These are phyloP conservation scores for Listronotus oregonensis DNA, from an alignment of 1,140 invertebrate species.

Conservation along the genomic window DNA sequence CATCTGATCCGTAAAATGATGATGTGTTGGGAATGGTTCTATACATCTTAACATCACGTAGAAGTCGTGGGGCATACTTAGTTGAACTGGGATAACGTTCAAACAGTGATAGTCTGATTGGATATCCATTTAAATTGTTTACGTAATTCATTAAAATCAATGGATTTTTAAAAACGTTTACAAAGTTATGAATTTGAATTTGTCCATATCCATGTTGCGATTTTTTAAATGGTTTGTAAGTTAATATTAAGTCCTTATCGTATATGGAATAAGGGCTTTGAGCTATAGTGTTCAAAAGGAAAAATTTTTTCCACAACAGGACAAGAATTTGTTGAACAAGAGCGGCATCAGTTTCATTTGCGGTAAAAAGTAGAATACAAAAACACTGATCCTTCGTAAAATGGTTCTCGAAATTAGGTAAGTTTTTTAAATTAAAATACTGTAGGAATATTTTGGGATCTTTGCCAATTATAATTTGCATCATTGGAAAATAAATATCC, in stretches of 20 bases:
- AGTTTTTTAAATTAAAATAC: conserved; percentile 4
- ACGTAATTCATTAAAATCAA: conserved; percentile 18
- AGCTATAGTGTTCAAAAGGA: conserved; percentile 18
- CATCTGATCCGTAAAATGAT: conserved; percentile 30
- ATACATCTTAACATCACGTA: too few relatives aligned
- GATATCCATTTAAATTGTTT: too few relatives aligned
- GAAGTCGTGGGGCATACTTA: background rate
- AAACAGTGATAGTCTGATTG: background rate
- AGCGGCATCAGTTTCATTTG: background rate
- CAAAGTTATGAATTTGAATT: conserved; percentile 4
- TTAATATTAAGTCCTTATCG: conserved; percentile 7
- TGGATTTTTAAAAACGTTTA: conserved; percentile 1
- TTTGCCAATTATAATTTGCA: conserved; percentile 15
- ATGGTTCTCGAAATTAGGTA: background rate
- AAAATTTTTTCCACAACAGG: conserved; percentile 34
- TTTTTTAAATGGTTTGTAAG: conserved; percentile 24
- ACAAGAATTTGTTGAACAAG: conserved; percentile 13
- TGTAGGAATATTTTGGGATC: conserved; percentile 12
- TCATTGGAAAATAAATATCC: background rate
- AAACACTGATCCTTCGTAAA: background rate
- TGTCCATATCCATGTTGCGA: conserved; percentile 5
- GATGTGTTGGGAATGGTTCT: background rate
- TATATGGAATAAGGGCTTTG: conserved; percentile 19
- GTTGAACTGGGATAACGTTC: background rate
- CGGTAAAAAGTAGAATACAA: conserved; percentile 18